Base-by-base conservation (phyloP, 2,888 invertebrate genomes). In the Melanargia galathea region DNA sequence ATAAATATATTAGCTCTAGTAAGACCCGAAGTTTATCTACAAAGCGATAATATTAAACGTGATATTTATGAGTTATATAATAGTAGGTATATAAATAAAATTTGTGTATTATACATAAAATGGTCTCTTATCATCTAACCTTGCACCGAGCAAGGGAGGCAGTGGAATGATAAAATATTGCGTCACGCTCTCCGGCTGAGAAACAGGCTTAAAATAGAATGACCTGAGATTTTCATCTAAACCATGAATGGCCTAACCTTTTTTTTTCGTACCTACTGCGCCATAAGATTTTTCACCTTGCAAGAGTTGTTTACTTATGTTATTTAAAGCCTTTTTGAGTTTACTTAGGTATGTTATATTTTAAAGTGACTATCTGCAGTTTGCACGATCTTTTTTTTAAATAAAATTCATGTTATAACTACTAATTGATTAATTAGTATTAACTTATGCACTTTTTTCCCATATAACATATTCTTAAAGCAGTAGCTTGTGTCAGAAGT, bases 81-180 rank as follows among this genome's bases (percentile, higher is more conserved):
- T 38, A 2, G 13, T 38, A 38, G 11, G 35, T 13, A 38, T 3
- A 7, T 38, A 10, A 38, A 3, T 38, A 38, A 38, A 6, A 7
- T 38, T 38, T 3, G 1, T 11, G n/a, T n/a, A n/a, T n/a, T n/a
- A n/a, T n/a, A n/a, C n/a, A n/a, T n/a, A n/a, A n/a, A 43, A 26
- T 60, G 67, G 67, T 67, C 65, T 38, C 68, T 70, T 70, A 71
- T 70, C 70, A 59, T 51, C 10, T 63, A 48, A 70, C 70, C 70
- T 66, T 66, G 66, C 52, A 58, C 61, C 33, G 26, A 30, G 51
- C 38, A 22, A 20, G 49, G 52, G 52, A 45, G 55, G 38, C 64
- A 40, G 48, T 18, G 35, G 66, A 60, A 67, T 65, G 69, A 67
- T 70, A 71, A 66, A 65, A 49, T 43, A 59, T 70, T 71, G 67